Evolutionary conservation across 2,888 invertebrate genomes (phyloP), one percentile per base, ranked within the genome.

Genomic region (Nemurella pictetii): DNA sequence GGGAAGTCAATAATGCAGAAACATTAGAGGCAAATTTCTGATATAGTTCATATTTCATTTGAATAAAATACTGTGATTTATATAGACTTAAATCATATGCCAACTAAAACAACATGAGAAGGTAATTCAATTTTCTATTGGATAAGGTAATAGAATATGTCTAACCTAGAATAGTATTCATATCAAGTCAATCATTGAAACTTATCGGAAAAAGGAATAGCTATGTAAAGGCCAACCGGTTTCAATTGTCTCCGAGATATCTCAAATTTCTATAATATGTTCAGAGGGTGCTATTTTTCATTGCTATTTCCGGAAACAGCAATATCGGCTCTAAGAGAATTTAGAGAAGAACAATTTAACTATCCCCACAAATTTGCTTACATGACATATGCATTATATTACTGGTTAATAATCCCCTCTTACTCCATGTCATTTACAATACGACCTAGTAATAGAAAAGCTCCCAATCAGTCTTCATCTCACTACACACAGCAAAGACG

Each of bases 391-490:
- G 9, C 20, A 20, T 20, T 55, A 20, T 12, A 55, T 3, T 55
- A 55, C 55, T 55, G 55, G 55, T 55, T 55, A 55, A 55, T 55
- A 55, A 55, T 55, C 20, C 20, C 15, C 55, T 20, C 55, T n/a
- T n/a, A n/a, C n/a, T 55, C 55, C 55, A 2, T 7, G 1, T 55
- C 15, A 12, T 55, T 55, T 20, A 55, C 55, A 20, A 55, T 55
- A 12, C 20, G 55, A 20, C 55, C 55, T 20, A 55, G 55, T 20
- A 55, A 55, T 82, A 72, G 29, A 82, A 72, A 82, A 82, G 82
- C 72, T 82, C 82, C 27, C 55, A 26, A 72, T 82, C 82, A 82
- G 82, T 82, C 82, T 82, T 82, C 29, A 0, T 82, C 82, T 82
- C 82, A 82, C 55, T 27, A 78, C 78, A 27, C 78, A 78, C 75